Conservation (phyloP, 1,140 invertebrate species). For the Physella acuta region DNA sequence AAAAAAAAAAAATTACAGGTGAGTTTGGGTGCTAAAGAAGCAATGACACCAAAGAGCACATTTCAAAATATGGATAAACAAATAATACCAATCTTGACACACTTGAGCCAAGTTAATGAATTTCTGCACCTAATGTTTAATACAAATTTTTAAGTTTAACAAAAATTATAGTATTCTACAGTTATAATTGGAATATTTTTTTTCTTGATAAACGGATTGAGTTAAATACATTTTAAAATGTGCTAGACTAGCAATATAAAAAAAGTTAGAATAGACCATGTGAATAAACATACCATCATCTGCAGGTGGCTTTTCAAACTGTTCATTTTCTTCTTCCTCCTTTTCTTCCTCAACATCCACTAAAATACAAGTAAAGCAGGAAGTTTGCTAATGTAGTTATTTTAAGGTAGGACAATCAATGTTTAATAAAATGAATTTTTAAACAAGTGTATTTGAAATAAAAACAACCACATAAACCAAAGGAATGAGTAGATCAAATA, state of each 20-base stretch:
- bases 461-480: neutral
- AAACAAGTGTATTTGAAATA: neutral
- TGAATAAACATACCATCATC: slow-evolving; percentile 18
- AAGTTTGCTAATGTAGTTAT: too few relatives aligned
- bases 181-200: too few relatives aligned
- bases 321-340: slow-evolving; percentile 8
- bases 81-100: too few relatives aligned
- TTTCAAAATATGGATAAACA: too few relatives aligned
- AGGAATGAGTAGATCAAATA: neutral
- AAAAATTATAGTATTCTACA: too few relatives aligned
- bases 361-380: neutral
- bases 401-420: too few relatives aligned
- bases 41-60: too few relatives aligned
- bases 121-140: too few relatives aligned
- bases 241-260: neutral
- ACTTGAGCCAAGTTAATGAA: too few relatives aligned
- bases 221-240: neutral
- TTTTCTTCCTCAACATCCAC: slow-evolving; percentile 18
- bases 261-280: neutral
- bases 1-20: too few relatives aligned
- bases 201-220: neutral
- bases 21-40: too few relatives aligned
- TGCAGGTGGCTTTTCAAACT: slow-evolving; percentile 23
- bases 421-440: neutral
- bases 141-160: too few relatives aligned